Evolutionary conservation across 2,888 invertebrate genomes (phyloP).

Genomic region (Campopleginae sp.): DNA sequence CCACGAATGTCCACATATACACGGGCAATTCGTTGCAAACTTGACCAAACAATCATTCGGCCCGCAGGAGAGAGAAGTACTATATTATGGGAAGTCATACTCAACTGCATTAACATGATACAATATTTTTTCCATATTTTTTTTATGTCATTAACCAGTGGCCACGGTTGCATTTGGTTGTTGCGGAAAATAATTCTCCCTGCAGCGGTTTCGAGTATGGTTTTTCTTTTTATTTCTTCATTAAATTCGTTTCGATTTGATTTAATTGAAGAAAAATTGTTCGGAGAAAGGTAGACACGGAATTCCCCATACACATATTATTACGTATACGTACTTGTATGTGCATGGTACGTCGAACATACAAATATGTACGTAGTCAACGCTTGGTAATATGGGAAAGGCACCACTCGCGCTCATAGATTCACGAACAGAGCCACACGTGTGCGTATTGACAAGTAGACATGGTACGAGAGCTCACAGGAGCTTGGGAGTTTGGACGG

Average conservation of each 20-base stretch:
- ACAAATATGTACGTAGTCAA: conserved; percentile 22
- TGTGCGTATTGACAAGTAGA: conserved; percentile 18
- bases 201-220: too few relatives aligned
- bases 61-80: background rate
- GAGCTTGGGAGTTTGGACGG: conserved; percentile 49
- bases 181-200: too few relatives aligned
- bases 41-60: background rate
- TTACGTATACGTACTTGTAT: background rate
- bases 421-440: conserved; percentile 6
- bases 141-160: too few relatives aligned
- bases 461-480: conserved; percentile 57
- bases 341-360: background rate
- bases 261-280: background rate
- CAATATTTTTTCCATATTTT: too few relatives aligned
- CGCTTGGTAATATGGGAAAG: conserved; percentile 14
- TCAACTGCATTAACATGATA: too few relatives aligned
- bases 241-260: background rate
- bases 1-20: conserved; percentile 20
- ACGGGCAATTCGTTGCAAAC: conserved; percentile 20
- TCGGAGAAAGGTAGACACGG: background rate
- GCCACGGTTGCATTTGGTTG: too few relatives aligned
- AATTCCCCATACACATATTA: conserved; percentile 13
- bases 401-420: background rate
- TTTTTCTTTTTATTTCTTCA: too few relatives aligned
- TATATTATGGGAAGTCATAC: background rate